Base-by-base conservation (phyloP, 2,888 invertebrate species). In the Psylliodes chrysocephalus region DNA sequence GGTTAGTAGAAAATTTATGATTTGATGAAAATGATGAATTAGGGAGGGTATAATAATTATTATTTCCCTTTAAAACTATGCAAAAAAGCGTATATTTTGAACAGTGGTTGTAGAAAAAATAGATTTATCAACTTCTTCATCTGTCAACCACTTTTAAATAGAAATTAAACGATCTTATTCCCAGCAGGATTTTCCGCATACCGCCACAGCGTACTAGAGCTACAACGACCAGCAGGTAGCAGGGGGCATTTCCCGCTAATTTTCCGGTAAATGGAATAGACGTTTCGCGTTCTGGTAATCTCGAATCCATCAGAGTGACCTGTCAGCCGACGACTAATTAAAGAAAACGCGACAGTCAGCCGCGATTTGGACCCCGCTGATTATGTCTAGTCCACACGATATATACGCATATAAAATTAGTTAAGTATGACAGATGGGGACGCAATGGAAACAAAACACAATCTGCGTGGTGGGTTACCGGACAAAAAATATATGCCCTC, bases 401-500 rank as follows among this genome's bases (percentile, higher is more conserved):
- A 66, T 57, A 66, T 75, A 74, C 75, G 76, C 75, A 77, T 77
- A 75, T 75, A 71, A 72, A 77, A 76, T 76, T 73, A 73, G 71
- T 70, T 73, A 75, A 76, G 74, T 76, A 77, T 77, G 77, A 77
- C 77, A 75, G 77, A 77, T 76, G 75, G 74, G 78, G 28, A 55
- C 46, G 78, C 79, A 78, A 79, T 79, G 76, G 77, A 74, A 33
- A 44, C 44, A 25, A 28, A 55, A 79, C 78, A 78, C 71, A 77
- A 75, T 77, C 75, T 75, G 79, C 78, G 78, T 79, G 78, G 77
- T n/a, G n/a, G n/a, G n/a, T n/a, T n/a, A n/a, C n/a, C n/a, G n/a
- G n/a, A n/a, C n/a, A n/a, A n/a, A n/a, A n/a, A n/a, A n/a, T n/a
- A n/a, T n/a, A n/a, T n/a, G n/a, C n/a, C n/a, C n/a, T n/a, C n/a